phyloP scores from a whole-genome alignment of 2,113 vertebrate genomes.

The Chamaetylas fuelleborni region DNA sequence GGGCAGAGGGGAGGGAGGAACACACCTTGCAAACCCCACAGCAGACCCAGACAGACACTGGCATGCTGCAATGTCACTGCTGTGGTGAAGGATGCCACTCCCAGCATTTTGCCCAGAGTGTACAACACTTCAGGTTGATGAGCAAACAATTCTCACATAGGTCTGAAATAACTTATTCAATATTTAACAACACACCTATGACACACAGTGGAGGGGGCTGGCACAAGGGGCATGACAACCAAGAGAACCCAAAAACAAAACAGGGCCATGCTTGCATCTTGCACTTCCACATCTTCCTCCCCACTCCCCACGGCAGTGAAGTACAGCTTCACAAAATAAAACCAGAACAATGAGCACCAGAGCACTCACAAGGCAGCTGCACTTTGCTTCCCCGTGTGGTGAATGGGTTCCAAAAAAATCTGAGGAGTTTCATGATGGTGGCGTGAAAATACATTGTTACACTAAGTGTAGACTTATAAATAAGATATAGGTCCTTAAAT shows the following conservation, averaged over 20 bases:
- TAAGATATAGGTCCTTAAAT: background rate
- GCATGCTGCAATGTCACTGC: background rate
- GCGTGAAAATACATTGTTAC: background rate
- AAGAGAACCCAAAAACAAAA: background rate
- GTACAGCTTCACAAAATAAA: background rate
- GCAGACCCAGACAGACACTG: background rate
- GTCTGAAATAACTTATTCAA: background rate
- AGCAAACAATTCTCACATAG: background rate
- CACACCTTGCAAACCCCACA: background rate
- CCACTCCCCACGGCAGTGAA: background rate
- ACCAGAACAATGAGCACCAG: background rate
- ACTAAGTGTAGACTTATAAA: background rate
- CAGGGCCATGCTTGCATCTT: background rate
- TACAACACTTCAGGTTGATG: background rate
- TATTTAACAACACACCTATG: background rate
- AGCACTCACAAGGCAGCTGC: background rate
- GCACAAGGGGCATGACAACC: background rate
- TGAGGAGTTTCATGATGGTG: background rate
- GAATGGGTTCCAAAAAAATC: background rate
- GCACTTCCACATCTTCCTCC: background rate
- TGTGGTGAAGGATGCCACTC: background rate
- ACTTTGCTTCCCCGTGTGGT: background rate
- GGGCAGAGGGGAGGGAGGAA: background rate
- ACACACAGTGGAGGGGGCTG: fast-evolving
- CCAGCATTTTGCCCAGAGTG: background rate